Evolutionary conservation across 2,113 vertebrate genomes (phyloP), one percentile per base, ranked within the genome.

Genomic region (Cryptomyrus ogoouensis): DNA sequence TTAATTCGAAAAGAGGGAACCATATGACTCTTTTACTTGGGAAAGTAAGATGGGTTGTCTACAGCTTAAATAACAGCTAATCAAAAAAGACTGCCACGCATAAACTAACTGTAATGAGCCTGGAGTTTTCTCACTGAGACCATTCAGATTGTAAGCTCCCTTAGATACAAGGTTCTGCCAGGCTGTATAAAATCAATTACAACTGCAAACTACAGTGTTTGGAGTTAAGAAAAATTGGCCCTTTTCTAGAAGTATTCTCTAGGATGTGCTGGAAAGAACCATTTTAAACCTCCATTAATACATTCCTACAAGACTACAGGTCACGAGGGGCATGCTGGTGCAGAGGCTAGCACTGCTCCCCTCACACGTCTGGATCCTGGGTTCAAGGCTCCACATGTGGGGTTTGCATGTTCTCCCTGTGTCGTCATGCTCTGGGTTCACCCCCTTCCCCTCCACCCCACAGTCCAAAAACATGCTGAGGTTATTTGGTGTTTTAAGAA

Each of bases 201-300:
- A 89, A 85, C 39, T 10, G 77, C 89, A 58, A 58, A 89, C 77
- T 27, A 56, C 53, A 56, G 5, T 56, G 19, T 89, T 62, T 44
- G 47, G 53, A 84, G 39, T 62, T 62, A 50, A 85, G 89, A 46
- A 80, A 77, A 35, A 80, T 19, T 39, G 35, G 35, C 31, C 35
- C 74, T 39, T 42, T 80, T 35, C 13, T 39, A 77, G 12, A 39
- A 77, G 70, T 39, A 27, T 83, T 19, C 77, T 83, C 35, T 21
- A 21, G 77, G 77, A 44, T 35, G 5, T 39, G 31, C 35, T 42
- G 35, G 21, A 19, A 42, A 80, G 27, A 80, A 80, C 13, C 5
- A 21, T 83, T 19, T 83, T 39, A 44, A 35, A 83, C 35, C 35
- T 80, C 31, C 19, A 19, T 42, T 44, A 44, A 35, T 39, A 44